phyloP scores from a whole-genome alignment of 53 echinoderm and acorn worm genomes.

The Paracentrotus lividus region DNA sequence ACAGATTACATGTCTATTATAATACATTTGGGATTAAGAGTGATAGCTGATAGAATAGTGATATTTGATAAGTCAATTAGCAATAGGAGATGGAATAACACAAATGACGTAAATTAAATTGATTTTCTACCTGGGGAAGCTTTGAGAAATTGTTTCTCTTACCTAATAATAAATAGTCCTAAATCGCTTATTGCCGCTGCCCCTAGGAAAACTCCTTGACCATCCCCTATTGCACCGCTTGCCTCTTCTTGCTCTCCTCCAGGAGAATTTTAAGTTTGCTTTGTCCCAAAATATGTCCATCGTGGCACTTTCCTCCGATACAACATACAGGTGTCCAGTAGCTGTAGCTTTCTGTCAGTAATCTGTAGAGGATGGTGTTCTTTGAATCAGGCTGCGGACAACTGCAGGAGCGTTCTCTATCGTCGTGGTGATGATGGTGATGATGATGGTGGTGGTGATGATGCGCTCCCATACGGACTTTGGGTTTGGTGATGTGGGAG shows the following conservation, averaged over 20 bases:
- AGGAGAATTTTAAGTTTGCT: conserved; percentile 93
- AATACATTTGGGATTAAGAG: not conserved
- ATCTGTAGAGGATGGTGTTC: conserved; percentile 92
- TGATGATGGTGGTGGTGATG: conserved; percentile 65
- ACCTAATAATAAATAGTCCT: conserved; percentile 72
- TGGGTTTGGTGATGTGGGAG: conserved; percentile 42
- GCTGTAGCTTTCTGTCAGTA: conserved; percentile 84
- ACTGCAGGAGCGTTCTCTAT: conserved; percentile 71
- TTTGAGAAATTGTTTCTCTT: conserved; percentile 4
- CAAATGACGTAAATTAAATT: not conserved
- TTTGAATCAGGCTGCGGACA: conserved; percentile 95
- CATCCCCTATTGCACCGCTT: conserved; percentile 83
- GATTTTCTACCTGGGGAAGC: not conserved
- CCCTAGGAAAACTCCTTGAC: not conserved
- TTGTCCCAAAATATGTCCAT: conserved; percentile 72
- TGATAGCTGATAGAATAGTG: not conserved
- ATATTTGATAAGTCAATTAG: not conserved
- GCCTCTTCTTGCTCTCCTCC: conserved; percentile 94
- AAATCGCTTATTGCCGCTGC: conserved; percentile 60
- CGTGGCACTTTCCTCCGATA: conserved; percentile 73
- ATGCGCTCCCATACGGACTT: conserved; percentile 40
- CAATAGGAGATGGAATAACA: not conserved
- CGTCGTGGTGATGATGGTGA: conserved; percentile 45
- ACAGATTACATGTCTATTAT: not conserved
- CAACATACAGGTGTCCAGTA: conserved; percentile 81